Conservation (phyloP, 2,113 vertebrate species). For the Alethe diademata region DNA sequence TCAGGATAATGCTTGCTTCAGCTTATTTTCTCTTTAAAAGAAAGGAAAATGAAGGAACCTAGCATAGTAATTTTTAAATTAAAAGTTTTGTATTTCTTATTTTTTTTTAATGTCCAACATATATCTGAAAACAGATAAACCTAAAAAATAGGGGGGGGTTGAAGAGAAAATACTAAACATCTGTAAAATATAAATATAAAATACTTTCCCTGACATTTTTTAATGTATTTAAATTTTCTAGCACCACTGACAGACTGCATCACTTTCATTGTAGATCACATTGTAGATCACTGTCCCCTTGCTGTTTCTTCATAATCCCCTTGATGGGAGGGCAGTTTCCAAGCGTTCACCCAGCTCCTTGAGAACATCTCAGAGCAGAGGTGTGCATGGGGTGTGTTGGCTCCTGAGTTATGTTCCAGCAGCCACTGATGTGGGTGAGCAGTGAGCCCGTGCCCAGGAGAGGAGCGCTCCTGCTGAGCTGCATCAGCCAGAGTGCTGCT, state of each 20-base stretch:
- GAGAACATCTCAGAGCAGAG: not conserved
- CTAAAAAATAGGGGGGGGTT: accelerated
- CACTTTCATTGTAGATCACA: not conserved
- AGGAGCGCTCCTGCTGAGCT: not conserved
- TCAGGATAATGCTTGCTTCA: not conserved
- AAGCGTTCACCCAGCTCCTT: not conserved
- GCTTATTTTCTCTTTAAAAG: not conserved
- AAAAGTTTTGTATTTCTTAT: not conserved
- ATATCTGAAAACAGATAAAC: not conserved
- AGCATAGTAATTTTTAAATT: not conserved
- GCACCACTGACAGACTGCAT: not conserved
- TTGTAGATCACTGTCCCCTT: not conserved
- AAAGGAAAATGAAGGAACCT: not conserved
- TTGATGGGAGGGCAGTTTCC: not conserved
- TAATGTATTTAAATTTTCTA: not conserved
- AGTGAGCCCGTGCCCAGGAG: not conserved
- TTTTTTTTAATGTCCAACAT: not conserved
- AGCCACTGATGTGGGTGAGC: not conserved
- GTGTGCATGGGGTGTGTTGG: not conserved
- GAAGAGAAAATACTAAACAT: not conserved
- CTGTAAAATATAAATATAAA: not conserved
- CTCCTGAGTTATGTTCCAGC: not conserved
- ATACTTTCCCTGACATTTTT: not conserved
- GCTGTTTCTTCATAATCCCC: not conserved
- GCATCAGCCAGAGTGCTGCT: not conserved